Percentiles rank a stretch among this genome's conserved stretches.
These are phyloP conservation scores for Gila orcuttii DNA, from an alignment of 2,113 vertebrate species.

Conservation along the genomic window DNA sequence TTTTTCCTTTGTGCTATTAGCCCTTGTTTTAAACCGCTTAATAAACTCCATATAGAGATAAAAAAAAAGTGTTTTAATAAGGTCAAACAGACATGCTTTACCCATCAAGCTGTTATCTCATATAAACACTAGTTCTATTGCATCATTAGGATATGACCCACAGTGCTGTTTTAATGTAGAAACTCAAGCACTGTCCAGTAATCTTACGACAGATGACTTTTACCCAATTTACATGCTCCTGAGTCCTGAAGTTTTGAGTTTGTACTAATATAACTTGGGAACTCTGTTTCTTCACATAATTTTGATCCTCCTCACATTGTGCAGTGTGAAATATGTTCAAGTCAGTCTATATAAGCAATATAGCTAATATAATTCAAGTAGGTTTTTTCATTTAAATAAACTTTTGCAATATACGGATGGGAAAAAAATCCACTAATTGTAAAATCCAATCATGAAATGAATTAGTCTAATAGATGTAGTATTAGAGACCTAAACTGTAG, in stretches of 20 bases:
- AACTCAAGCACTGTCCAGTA: neutral
- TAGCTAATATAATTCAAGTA: too few species aligned
- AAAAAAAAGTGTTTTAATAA: conserved; percentile 21
- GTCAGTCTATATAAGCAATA: neutral
- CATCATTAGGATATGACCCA: conserved; percentile 5
- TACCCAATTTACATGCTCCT: neutral
- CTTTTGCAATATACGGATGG: neutral
- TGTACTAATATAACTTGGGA: neutral
- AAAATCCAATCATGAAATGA: neutral
- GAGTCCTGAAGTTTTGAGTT: neutral
- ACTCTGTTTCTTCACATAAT: neutral
- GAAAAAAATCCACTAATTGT: neutral
- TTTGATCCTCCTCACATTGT: neutral
- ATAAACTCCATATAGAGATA: conserved; percentile 31
- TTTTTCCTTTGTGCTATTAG: conserved; percentile 33
- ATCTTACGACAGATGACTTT: neutral
- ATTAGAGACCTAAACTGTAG: conserved; percentile 7
- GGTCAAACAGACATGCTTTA: conserved; percentile 28
- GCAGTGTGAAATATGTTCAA: neutral
- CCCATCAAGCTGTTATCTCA: conserved; percentile 4
- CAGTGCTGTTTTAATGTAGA: conserved; percentile 4
- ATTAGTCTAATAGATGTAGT: neutral
- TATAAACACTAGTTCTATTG: neutral
- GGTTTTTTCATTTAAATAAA: neutral
- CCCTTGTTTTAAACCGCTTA: conserved; percentile 20